Percentiles rank a stretch among this genome's conserved stretches.
Evolutionary conservation across 2,113 vertebrate genomes (phyloP).

Genomic region (Montifringilla adamsi): DNA sequence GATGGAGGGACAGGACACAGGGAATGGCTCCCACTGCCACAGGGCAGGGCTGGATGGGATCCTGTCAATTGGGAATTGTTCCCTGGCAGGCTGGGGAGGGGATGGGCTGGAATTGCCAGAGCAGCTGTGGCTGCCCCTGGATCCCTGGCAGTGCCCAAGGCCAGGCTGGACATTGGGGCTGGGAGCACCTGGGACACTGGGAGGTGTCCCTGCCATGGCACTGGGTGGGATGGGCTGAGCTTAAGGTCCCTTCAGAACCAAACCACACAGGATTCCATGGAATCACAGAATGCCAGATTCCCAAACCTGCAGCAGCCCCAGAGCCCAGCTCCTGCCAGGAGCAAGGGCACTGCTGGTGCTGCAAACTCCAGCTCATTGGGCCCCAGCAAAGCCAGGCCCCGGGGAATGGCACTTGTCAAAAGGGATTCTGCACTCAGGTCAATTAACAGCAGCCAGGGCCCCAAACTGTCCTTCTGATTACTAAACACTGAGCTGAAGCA

Average conservation of each 20-base stretch:
- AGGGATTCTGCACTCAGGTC: neutral
- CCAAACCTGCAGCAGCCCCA: neutral
- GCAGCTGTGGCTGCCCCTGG: neutral
- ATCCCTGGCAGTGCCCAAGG: neutral
- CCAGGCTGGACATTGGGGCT: no score
- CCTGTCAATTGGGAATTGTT: neutral
- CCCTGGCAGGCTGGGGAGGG: neutral
- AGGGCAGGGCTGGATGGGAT: neutral
- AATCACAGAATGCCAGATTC: neutral
- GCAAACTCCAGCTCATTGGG: neutral
- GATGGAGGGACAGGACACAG: neutral
- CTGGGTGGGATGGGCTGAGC: fast-evolving
- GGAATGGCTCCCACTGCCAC: neutral
- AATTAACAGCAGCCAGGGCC: neutral
- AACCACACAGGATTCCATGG: fast-evolving
- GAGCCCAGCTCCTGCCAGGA: neutral
- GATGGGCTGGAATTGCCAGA: neutral
- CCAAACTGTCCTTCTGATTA: neutral
- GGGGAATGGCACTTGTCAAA: neutral
- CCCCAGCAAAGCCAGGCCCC: neutral
- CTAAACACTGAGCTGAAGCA: neutral
- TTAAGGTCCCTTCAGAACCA: neutral
- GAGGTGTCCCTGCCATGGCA: neutral
- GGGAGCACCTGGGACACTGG: neutral
- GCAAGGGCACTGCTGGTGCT: neutral